phyloP scores from a whole-genome alignment of 2,888 invertebrate genomes.

The Eupithecia insigniata region DNA sequence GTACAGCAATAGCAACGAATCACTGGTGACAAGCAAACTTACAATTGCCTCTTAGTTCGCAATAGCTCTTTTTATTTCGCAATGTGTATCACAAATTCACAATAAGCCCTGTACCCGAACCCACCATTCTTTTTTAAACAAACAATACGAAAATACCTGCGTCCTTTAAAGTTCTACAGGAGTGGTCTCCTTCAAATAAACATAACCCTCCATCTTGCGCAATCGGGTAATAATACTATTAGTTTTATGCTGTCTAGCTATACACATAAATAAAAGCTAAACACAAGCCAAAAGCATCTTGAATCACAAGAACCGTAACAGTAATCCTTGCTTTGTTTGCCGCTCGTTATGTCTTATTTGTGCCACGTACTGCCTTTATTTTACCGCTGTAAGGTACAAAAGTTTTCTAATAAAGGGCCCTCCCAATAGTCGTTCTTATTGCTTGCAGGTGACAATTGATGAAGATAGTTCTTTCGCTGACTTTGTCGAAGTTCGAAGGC shows the following conservation, averaged over 20 bases:
- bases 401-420: constrained; percentile 82
- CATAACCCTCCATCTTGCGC: not conserved
- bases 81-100: not conserved
- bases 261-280: not conserved
- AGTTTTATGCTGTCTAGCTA: not conserved
- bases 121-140: not conserved
- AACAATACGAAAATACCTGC: not conserved
- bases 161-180: not conserved
- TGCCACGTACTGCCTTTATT: constrained; percentile 79
- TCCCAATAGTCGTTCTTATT: constrained; percentile 78
- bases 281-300: not conserved
- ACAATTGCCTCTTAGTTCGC: too few species aligned
- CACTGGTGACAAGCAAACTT: too few species aligned
- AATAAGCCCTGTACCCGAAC: not conserved
- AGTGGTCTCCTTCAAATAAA: not conserved
- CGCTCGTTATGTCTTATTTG: constrained; percentile 78
- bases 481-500: constrained; percentile 60
- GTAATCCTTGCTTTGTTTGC: constrained; percentile 51
- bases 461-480: constrained; percentile 76
- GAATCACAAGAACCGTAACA: constrained; percentile 18
- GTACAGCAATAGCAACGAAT: too few species aligned
- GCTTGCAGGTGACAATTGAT: constrained; percentile 82
- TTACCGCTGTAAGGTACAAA: constrained; percentile 68
- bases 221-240: not conserved
- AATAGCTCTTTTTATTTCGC: too few species aligned